Base-by-base conservation (phyloP, 2,113 vertebrate species). In the Percina caprodes region DNA sequence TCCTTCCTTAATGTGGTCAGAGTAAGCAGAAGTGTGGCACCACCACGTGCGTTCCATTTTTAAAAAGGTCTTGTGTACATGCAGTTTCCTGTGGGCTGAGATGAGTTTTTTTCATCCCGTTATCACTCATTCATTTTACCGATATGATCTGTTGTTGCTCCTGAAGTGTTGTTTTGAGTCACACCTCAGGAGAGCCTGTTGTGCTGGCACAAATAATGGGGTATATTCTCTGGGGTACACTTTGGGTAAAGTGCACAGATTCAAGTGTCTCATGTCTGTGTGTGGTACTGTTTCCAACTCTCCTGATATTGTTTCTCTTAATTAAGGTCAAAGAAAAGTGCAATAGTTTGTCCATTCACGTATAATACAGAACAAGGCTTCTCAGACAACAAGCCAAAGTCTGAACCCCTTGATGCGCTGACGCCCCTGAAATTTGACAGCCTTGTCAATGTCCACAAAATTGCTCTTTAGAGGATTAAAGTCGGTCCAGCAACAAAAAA, bases 51-150 rank as follows among this genome's bases (percentile, higher is more conserved):
- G 1, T 23, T 12, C 30, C 19, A 18, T 21, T 48, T 24, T 51
- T 24, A 48, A 42, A 42, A 42, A 11, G 39, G 52, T 58, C n/a
- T 59, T 73, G 26, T 51, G 73, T 35, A 59, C 26, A 67, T 24
- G 39, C n/a, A 48, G n/a, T 54, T 67, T 69, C 24, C 45, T 1
- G 5, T 68, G 69, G 80, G 70, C 15, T 80, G 76, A 91, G 88
- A 89, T 82, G 67, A 86, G 35, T 86, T 92, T 86, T 7, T 52
- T 85, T 83, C 81, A 76, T 60, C 3, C 13, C 66, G 26, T 23
- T 24, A 5, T 81, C 74, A 58, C 46, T 73, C 62, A 56, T 42
- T 62, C 63, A 46, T 74, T 46, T n/a, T 60, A 49, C 69, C 75
- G 49, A 61, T 48, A 46, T 24, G 56, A 33, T 26, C 48, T 60